A percentile compares a stretch with the other conserved stretches of the same genome.
Evolutionary conservation across 2,113 vertebrate species (phyloP).

Genomic region (Spizaetus ornatus): DNA sequence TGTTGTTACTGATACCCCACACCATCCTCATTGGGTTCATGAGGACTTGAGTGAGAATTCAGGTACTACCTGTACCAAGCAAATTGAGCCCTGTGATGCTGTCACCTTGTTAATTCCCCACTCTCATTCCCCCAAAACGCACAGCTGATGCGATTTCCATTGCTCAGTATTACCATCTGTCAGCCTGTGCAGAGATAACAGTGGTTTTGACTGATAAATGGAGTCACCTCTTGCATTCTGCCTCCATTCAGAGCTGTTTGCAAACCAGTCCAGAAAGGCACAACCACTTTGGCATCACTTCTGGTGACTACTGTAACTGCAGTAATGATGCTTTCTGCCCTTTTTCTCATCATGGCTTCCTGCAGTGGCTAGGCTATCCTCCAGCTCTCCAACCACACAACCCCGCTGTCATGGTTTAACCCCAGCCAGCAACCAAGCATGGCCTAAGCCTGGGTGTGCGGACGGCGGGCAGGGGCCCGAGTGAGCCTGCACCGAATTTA

Average conservation of each 20-base stretch:
- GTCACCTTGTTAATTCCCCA: not conserved
- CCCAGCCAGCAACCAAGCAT: too few relatives aligned
- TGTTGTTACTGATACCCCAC: not conserved
- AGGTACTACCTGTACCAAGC: not conserved
- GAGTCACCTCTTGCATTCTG: not conserved
- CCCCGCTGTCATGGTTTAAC: too few relatives aligned
- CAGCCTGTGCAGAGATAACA: fast-evolving
- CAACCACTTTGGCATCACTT: not conserved
- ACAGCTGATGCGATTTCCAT: fast-evolving
- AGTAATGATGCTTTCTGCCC: not conserved
- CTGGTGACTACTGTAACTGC: not conserved
- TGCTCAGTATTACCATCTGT: fast-evolving
- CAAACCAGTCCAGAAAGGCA: not conserved
- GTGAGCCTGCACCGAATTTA: not conserved
- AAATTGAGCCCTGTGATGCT: not conserved
- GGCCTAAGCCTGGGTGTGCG: not conserved
- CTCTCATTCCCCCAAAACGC: fast-evolving
- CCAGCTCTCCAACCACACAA: not conserved
- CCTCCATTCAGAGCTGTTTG: not conserved
- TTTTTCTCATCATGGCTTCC: not conserved
- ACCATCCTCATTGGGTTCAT: not conserved
- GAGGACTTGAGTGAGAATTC: not conserved
- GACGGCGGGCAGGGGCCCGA: not conserved
- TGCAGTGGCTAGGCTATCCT: not conserved
- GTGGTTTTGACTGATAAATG: not conserved